Base-by-base conservation (phyloP, 1,140 invertebrate genomes). In the Wiebesia pumilae region DNA sequence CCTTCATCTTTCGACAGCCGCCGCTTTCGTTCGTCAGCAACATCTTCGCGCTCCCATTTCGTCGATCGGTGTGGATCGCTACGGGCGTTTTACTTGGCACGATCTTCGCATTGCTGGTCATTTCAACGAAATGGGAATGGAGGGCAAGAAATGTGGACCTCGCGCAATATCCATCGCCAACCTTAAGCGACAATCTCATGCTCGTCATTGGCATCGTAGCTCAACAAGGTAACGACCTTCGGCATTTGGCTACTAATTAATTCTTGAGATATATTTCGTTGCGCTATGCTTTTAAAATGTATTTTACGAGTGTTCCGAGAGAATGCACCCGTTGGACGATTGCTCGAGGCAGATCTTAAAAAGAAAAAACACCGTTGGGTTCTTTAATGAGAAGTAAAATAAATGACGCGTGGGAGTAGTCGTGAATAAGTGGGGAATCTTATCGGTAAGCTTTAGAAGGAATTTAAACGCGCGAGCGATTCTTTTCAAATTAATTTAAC, bases 11-110 rank as follows among this genome's bases (percentile, higher is more conserved):
- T 89, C 94, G 95, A 43, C 94, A 95, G 90, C 96, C 96, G 14
- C 95, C 96, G 87, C 89, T 96, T 24, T 96, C 95, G 0, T 96
- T 95, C 88, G 94, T 96, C 35, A 95, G 94, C 82, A 96, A 96
- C 89, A 94, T 96, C 43, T 96, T 96, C 87, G 89, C 94, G 21
- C 86, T 96, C 54, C 95, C 96, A 0, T 96, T 96, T 88, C 92
- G 94, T 83, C 92, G 88, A 24, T 91, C 92, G 3, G 95, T 96
- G 3, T 96, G 96, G 96, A 91, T 94, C 35, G 94, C 95, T 30
- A 94, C 84, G 0, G 87, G 38, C 10, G 30, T 85, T 1, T 38
- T 87, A 21, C 58, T 87, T 24, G 19, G 33, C 4, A 0, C 82
- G 7, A 87, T 87, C 6, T 43, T 85, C 40, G 10, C 65, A 1